These are phyloP conservation scores for Babylonia areolata DNA, from an alignment of 1,140 invertebrate species.

Conservation along the genomic window DNA sequence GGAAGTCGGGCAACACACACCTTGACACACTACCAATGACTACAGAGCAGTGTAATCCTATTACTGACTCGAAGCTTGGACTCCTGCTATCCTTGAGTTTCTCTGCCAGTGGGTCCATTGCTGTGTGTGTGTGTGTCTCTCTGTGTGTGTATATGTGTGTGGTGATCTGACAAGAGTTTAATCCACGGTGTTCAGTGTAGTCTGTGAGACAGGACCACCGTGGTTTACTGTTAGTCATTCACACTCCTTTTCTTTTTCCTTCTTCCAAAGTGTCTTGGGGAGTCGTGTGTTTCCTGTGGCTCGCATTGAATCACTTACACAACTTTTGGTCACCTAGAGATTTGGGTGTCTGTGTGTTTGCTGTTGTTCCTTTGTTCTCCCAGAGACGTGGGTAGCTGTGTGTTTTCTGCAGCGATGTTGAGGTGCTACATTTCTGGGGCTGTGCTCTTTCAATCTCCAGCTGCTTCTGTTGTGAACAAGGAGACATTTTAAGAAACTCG, in stretches of 20 bases:
- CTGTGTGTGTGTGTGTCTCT: neutral
- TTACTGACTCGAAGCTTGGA: neutral
- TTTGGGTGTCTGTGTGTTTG: no score
- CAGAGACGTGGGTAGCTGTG: no score
- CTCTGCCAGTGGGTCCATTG: neutral
- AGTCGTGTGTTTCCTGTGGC: no score
- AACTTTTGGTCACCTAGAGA: no score
- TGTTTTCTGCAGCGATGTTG: no score
- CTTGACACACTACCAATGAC: neutral
- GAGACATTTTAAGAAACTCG: no score
- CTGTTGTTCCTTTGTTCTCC: no score
- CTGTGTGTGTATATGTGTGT: neutral
- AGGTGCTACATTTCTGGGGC: no score
- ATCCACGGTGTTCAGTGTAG: neutral
- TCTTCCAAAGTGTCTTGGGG: no score
- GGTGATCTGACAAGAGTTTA: slow-evolving; percentile 5
- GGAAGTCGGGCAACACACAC: neutral
- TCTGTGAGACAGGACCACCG: neutral
- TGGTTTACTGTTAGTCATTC: neutral
- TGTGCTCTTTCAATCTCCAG: no score
- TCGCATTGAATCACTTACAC: no score
- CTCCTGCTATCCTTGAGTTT: neutral
- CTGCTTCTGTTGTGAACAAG: no score
- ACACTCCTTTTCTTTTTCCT: neutral
- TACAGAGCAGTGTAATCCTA: neutral